These are phyloP conservation scores for Corydoras sp. DNA, from an alignment of 2,113 vertebrate species.

Conservation along the genomic window DNA sequence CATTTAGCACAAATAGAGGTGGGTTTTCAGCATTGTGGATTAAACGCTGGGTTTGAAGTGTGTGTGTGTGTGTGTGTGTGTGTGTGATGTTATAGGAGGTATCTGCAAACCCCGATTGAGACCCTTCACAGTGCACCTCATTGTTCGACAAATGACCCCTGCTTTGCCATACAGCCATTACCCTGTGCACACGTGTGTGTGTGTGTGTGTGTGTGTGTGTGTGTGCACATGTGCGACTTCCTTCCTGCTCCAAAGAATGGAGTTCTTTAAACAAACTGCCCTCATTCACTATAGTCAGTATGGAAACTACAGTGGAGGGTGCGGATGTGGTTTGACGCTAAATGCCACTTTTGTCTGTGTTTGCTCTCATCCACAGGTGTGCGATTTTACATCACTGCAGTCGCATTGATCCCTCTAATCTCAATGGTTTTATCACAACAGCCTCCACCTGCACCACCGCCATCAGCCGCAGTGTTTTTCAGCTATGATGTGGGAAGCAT, in stretches of 20 bases:
- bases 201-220: too few species aligned
- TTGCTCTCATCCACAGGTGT: conserved; percentile 15
- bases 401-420: too few species aligned
- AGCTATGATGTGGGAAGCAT: too few species aligned
- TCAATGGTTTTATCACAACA: too few species aligned
- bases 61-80: neutral
- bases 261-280: neutral
- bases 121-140: neutral
- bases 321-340: conserved; percentile 13
- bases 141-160: neutral
- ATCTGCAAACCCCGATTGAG: conserved; percentile 19
- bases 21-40: too few species aligned
- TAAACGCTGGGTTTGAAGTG: too few species aligned
- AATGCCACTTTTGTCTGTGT: conserved; percentile 3
- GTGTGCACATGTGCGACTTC: too few species aligned
- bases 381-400: neutral
- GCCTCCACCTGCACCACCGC: too few species aligned
- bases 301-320: neutral
- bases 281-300: conserved; percentile 12
- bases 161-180: conserved; percentile 3
- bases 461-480: too few species aligned
- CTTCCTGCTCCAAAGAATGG: neutral
- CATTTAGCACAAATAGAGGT: too few species aligned
- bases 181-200: conserved; percentile 1
- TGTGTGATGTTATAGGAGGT: neutral